Evolutionary conservation across 2,888 invertebrate genomes (phyloP), one percentile per base, ranked within the genome.

Genomic region (Parnassius apollo): DNA sequence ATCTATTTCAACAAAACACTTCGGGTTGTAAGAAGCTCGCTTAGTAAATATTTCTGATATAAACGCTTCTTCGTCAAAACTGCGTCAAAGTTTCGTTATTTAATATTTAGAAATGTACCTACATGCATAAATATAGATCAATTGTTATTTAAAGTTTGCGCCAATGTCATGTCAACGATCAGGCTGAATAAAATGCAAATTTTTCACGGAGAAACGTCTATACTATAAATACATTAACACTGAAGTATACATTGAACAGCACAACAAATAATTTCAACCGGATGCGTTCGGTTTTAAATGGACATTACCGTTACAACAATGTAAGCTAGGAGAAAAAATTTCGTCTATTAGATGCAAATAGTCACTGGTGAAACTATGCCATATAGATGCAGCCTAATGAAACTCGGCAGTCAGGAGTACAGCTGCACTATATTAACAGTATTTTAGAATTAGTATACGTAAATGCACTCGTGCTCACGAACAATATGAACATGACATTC

Each of bases 1-100:
- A 73, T 73, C 73, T 81, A 81, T 80, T 73, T 73, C 65, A 83
- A 83, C 79, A 76, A 76, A 82, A 79, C 73, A 75, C 67, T 70
- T 78, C 69, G 68, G 49, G 71, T 76, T 75, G 77, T 80, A 76
- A 83, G 57, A 66, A 62, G 57, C 62, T 58, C 57, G 49, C 62
- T 54, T 48, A 46, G 52, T 61, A 51, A 61, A 56, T 25, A 42
- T 52, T 57, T 42, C 9, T 9, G 44, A 50, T 44, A 61, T 44
- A 42, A 13, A 57, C 48, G 57, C 61, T 57, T 52, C 52, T 11
- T 35, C 35, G 35, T 35, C 35, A 35, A 35, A 25, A 35, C 35
- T 35, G 35, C 35, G 35, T 35, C 7, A 7, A 35, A 35, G 35
- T 35, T 35, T 35, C 35, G 35, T 35, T 35, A 35, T 35, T 35